Base-by-base conservation (phyloP, 2,113 vertebrate species). In the Lagopus muta region DNA sequence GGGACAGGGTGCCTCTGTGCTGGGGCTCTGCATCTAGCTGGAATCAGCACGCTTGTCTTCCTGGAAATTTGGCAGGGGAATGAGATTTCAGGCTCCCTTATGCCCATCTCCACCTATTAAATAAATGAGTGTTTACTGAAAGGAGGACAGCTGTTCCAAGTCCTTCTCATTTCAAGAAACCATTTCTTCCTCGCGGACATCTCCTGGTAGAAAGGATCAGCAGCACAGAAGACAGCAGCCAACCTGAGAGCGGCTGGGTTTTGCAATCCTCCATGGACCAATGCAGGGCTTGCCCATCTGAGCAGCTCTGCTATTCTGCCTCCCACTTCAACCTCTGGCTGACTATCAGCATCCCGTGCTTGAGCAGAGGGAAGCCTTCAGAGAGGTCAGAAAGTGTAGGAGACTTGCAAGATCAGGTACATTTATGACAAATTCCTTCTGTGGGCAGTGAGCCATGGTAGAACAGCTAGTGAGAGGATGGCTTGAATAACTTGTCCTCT, bases 101-200 rank as follows among this genome's bases (percentile, higher is more conserved):
- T 61, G 36, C 47, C 40, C 48, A 16, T 64, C 82, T 90, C 79
- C 72, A 86, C 73, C 80, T 82, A 73, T 95, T 93, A 93, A 94
- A 92, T 34, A 91, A 88, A 92, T 88, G 62, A 64, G 18, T 58
- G 48, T 88, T 96, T 96, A 92, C 90, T 91, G 91, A 95, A 81
- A 94, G 60, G 43, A 82, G 76, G 42, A 77, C 72, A 82, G 43
- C 47, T 72, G 25, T 78, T 89, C 84, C 84, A 76, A 86, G 52
- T 9, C 24, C 67, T 11, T 81, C 47, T 89, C 42, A 6, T 91
- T 94, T 95, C 95, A 91, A 92, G 71, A 94, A 94, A 82, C 7
- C 12, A 2, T 32, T 69, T 48, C 38, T 75, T 84, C 43, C 24
- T 82, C 58, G 67, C 0, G 0, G 70, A 40, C 45, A 32, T 38